phyloP scores from a whole-genome alignment of 2,797 vertebrate genomes.

The Anisognathus igniventris region DNA sequence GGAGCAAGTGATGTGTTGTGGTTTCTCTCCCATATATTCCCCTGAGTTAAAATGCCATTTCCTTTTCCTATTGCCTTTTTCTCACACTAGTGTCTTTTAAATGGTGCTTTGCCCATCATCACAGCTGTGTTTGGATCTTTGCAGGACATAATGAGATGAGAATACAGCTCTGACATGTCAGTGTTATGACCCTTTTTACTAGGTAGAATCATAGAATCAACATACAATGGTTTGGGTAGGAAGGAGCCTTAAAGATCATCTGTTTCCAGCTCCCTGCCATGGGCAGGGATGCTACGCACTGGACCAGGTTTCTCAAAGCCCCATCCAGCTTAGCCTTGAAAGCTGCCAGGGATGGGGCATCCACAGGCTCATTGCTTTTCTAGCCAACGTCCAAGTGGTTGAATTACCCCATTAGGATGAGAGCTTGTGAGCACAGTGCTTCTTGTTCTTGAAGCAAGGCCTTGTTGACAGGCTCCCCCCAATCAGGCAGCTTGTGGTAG shows the following conservation, averaged over 20 bases:
- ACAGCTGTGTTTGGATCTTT: neutral
- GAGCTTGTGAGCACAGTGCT: neutral
- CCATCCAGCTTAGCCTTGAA: neutral
- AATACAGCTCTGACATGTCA: neutral
- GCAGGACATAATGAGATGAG: neutral
- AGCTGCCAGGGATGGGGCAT: neutral
- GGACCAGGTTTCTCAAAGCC: neutral
- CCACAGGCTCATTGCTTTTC: neutral
- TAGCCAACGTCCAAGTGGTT: neutral
- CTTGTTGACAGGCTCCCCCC: neutral
- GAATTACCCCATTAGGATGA: neutral
- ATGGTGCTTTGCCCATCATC: neutral
- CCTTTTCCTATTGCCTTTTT: neutral
- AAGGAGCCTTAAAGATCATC: neutral
- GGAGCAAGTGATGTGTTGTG: neutral
- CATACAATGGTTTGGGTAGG: neutral
- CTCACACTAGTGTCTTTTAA: neutral
- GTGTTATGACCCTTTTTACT: neutral
- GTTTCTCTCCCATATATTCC: neutral
- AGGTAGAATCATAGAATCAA: fast-evolving
- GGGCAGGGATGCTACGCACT: neutral
- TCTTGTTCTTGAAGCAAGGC: neutral
- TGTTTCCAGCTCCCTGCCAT: neutral
- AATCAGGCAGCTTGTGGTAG: neutral
- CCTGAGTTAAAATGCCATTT: neutral